phyloP scores from a whole-genome alignment of 2,113 vertebrate species.

The Dendrocopos noguchii region DNA sequence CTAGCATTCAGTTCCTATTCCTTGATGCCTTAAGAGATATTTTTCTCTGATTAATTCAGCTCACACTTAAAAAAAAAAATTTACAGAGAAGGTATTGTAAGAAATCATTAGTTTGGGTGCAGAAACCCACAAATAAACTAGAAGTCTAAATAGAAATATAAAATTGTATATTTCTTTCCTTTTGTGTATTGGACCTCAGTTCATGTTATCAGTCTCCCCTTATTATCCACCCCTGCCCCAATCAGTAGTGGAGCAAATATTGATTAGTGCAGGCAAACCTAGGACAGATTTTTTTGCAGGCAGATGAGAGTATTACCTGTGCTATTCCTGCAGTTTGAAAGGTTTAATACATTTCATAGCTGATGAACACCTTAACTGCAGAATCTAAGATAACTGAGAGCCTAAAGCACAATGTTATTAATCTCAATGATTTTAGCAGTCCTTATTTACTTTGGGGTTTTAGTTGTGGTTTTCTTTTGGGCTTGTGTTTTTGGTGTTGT shows the following conservation, averaged over 20 bases:
- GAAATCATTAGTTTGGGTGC: background rate
- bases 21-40: background rate
- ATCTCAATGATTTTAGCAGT: background rate
- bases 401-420: conserved; percentile 32
- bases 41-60: background rate
- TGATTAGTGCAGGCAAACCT: background rate
- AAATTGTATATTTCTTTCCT: background rate
- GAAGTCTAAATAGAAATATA: background rate
- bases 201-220: background rate
- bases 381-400: conserved; percentile 16
- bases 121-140: background rate
- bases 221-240: background rate
- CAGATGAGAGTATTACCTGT: background rate
- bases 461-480: too few relatives aligned
- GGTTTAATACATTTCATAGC: background rate
- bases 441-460: background rate
- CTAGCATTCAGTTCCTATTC: background rate
- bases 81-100: background rate
- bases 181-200: background rate
- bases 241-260: background rate
- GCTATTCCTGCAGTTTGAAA: background rate
- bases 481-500: too few relatives aligned
- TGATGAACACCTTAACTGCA: conserved; percentile 19
- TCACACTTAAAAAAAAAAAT: background rate
- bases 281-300: background rate